A percentile compares a stretch with the other conserved stretches of the same genome.
phyloP scores from a whole-genome alignment of 1,140 invertebrate genomes.

The Gryon sp. region DNA sequence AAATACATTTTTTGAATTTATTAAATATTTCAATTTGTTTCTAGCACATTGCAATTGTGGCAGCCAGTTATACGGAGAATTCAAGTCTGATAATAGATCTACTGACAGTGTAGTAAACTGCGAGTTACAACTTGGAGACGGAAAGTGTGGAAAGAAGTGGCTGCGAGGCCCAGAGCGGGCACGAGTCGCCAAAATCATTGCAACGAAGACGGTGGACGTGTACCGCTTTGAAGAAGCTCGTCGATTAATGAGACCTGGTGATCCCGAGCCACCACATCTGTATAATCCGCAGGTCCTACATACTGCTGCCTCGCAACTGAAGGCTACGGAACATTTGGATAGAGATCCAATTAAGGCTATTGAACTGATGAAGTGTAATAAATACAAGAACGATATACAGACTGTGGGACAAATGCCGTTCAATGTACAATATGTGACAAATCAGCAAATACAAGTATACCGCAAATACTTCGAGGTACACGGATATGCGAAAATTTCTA shows the following conservation, averaged over 20 bases:
- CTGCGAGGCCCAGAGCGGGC: not conserved
- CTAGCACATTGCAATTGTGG: too few species aligned
- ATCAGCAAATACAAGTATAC: too few species aligned
- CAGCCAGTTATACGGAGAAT: too few species aligned
- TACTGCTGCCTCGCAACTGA: not conserved
- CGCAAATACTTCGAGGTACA: too few species aligned
- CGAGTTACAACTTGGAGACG: not conserved
- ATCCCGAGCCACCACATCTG: slow-evolving; percentile 7
- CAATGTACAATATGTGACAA: too few species aligned
- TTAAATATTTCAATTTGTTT: too few species aligned
- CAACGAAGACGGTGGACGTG: not conserved
- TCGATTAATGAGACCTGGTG: not conserved
- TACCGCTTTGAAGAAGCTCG: not conserved
- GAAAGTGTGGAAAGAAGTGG: slow-evolving; percentile 6
- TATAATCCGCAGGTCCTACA: not conserved
- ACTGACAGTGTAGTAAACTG: not conserved
- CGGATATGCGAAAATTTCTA: not conserved
- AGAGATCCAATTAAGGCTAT: not conserved
- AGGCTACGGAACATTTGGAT: not conserved
- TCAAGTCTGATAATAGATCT: too few species aligned
- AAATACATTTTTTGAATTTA: too few species aligned
- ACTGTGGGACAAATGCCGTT: too few species aligned
- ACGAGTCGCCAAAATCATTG: not conserved
- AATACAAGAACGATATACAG: too few species aligned
- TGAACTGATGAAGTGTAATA: not conserved